Evolutionary conservation across 2,888 invertebrate species (phyloP), one percentile per base, ranked within the genome.

Genomic region (Argyra leucocephala): DNA sequence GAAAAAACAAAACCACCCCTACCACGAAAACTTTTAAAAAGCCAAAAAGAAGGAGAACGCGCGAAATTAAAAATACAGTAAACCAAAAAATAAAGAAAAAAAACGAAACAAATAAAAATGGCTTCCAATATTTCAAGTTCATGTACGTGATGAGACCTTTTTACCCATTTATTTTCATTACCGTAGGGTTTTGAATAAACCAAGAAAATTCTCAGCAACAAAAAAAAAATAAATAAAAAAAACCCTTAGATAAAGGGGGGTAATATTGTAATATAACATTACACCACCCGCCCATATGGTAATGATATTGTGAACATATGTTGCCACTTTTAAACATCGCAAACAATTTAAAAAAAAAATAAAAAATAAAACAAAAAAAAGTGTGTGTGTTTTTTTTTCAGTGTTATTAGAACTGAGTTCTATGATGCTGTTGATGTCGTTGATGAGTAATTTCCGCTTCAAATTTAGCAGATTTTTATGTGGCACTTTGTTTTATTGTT

Each of bases 261-360:
- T 10, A 31, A 31, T 31, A 31, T 12, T 15, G 48, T 48, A 31
- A 10, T n/a, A 3, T 48, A 18, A 48, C n/a, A 48, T 18, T n/a
- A n/a, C 48, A 48, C n/a, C 48, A n/a, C n/a, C n/a, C n/a, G n/a
- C n/a, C n/a, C n/a, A 48, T 48, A 48, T 48, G 48, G 48, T 48
- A 31, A 31, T 31, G 31, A 12, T 10, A 31, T n/a, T n/a, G n/a
- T n/a, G n/a, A 48, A 48, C 48, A 48, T 48, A 48, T 48, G 48
- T 2, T 48, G 48, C 48, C 48, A 48, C 48, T 48, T 48, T 48
- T 48, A 18, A 48, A 48, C 48, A 48, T 48, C n/a, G 15, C 48
- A 48, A 48, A n/a, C 48, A n/a, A 15, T 48, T 48, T 48, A 48
- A 48, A 48, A 48, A 48, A 48, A 48, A 48, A 18, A 12, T 15